Evolutionary conservation across 2,888 invertebrate species (phyloP).

Genomic region (Dynastes grantii): DNA sequence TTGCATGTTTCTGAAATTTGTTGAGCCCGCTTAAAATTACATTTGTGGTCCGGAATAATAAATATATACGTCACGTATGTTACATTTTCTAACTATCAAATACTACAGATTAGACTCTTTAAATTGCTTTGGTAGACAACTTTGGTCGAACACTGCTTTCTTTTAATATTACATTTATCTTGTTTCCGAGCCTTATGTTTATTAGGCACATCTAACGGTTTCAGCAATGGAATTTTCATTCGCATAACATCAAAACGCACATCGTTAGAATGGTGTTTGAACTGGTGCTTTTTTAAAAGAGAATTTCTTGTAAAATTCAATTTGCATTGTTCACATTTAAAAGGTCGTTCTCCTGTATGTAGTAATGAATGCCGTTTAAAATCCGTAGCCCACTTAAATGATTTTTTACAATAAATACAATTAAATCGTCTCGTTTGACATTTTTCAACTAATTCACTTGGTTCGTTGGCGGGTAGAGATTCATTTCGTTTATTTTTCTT

Average conservation of each 20-base stretch:
- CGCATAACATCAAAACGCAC: conserved; percentile 48
- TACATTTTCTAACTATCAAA: conserved; percentile 3
- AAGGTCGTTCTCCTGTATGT: conserved; percentile 69
- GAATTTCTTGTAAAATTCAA: conserved; percentile 69
- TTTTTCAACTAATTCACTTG: conserved; percentile 42
- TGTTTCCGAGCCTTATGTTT: conserved; percentile 58
- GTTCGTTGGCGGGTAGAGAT: not conserved
- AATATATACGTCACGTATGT: too few species aligned
- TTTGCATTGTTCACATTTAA: conserved; percentile 66
- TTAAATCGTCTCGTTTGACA: conserved; percentile 57
- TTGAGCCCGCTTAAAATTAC: too few species aligned
- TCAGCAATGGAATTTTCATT: conserved; percentile 59
- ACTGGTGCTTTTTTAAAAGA: conserved; percentile 68
- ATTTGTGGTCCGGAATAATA: too few species aligned
- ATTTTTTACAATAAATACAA: conserved; percentile 66
- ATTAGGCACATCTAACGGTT: conserved; percentile 57
- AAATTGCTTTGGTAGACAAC: conserved; percentile 52
- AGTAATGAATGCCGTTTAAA: conserved; percentile 69
- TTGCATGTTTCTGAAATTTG: too few species aligned
- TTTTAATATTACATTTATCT: conserved; percentile 59
- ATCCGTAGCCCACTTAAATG: conserved; percentile 70
- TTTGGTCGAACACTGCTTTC: conserved; percentile 55
- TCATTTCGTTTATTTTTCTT: conserved; percentile 28
- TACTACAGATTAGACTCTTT: conserved; percentile 52
- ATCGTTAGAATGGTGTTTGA: conserved; percentile 62